Base-by-base conservation (phyloP, 2,888 invertebrate species). In the Oxyscelio sp. region DNA sequence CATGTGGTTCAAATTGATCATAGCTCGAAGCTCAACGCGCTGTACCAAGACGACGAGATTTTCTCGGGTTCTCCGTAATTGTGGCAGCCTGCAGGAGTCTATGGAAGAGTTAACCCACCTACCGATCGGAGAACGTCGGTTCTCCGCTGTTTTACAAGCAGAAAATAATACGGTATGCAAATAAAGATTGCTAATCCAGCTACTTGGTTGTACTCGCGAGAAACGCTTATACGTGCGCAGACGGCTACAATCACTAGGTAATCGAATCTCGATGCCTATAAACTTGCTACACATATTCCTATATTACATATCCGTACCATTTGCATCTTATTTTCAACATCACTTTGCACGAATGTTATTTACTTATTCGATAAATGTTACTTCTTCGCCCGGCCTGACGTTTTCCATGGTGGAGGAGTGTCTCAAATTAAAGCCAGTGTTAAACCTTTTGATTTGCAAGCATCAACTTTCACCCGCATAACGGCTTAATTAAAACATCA, bases 161-260 rank as follows among this genome's bases (percentile, higher is more conserved):
- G 70, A 78, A 78, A 70, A 70, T 78, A 68, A 78, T 78, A 78
- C 54, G 45, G 59, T 78, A 68, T 78, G 68, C 78, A 78, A 78
- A 78, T 78, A 78, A 78, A 78, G 54, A 43, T 74, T 45, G 74
- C 74, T 65, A 59, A 78, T 50, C 61, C 70, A 61, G 70, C 71
- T 79, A 79, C 79, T 79, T 71, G 56, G 27, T 65, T 58, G 48
- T 48, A 71, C 73, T 50, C 4, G 48, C 40, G 19, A 27, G 59
- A 61, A 50, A 24, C 34, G 77, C 19, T 34, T 24, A 38, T 79
- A 50, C 58, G 56, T 31, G 45, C 22, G 34, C 52, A 17, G 31
- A 45, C 34, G 31, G 22, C 38, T 31, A 17, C 48, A 70, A 71
- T 63, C 70, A 56, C 58, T 24, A 63, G 48, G 58, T 79, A 79